Evolutionary conservation across 2,888 invertebrate genomes (phyloP).

Genomic region (Brachypalpus laphriformis): DNA sequence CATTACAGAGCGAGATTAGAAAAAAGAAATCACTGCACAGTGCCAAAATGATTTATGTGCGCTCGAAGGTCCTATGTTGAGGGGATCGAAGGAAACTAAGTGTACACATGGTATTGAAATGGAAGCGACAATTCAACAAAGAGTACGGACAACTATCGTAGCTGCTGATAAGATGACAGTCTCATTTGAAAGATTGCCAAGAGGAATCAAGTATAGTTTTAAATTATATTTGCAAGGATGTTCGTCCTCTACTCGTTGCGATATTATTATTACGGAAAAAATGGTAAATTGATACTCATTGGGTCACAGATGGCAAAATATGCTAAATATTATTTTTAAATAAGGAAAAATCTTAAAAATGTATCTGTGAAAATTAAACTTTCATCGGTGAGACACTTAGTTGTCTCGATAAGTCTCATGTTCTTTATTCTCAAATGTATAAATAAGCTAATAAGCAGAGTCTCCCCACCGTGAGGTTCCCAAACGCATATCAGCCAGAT

Average conservation of each 20-base stretch:
- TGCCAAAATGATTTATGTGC: slow-evolving; percentile 67
- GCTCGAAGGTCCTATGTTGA: slow-evolving; percentile 26
- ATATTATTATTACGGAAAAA: too few species aligned
- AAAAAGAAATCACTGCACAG: slow-evolving; percentile 55
- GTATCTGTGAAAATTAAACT: too few species aligned
- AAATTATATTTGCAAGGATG: slow-evolving; percentile 10
- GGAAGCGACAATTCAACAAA: slow-evolving; percentile 41
- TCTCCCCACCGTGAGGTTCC: too few species aligned
- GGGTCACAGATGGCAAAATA: too few species aligned
- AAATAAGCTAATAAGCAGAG: too few species aligned
- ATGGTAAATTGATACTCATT: too few species aligned
- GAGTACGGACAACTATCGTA: slow-evolving; percentile 54
- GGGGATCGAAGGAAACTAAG: slow-evolving; percentile 5
- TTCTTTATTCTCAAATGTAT: too few species aligned
- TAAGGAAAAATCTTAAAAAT: too few species aligned
- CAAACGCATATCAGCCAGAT: too few species aligned
- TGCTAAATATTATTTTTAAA: too few species aligned
- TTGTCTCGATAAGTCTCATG: too few species aligned
- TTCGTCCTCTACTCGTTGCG: background rate
- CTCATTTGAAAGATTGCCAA: slow-evolving; percentile 75
- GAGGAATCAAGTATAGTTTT: slow-evolving; percentile 56
- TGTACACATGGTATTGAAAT: slow-evolving; percentile 42
- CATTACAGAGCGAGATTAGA: slow-evolving; percentile 52
- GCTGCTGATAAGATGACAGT: slow-evolving; percentile 69
- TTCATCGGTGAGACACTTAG: too few species aligned